These are phyloP conservation scores for Puffinus mauretanicus DNA, from an alignment of 2,113 vertebrate genomes.

Conservation along the genomic window DNA sequence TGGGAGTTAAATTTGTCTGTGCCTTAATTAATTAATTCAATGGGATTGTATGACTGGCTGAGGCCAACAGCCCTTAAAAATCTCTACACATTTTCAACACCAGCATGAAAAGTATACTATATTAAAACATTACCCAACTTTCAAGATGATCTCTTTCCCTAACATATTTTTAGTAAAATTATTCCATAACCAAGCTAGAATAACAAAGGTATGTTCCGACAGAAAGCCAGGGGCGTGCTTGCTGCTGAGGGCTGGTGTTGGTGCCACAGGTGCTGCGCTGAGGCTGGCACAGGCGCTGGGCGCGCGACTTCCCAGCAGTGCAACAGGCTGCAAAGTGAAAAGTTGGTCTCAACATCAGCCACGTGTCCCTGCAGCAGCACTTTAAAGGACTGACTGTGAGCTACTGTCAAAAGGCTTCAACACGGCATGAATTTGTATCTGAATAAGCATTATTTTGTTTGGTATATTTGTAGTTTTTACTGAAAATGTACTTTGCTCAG, in stretches of 20 bases:
- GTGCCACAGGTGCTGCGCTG: not conserved
- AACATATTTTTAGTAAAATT: not conserved
- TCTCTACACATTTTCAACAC: not conserved
- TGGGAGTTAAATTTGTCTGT: not conserved
- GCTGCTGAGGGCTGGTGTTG: not conserved
- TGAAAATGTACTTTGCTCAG: slow-evolving; percentile 34
- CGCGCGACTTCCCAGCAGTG: fast-evolving
- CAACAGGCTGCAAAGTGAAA: not conserved
- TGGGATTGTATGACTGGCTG: not conserved
- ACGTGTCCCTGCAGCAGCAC: not conserved
- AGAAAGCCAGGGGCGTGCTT: not conserved
- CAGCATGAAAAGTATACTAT: not conserved
- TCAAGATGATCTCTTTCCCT: not conserved
- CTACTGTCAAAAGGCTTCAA: not conserved
- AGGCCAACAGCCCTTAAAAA: not conserved
- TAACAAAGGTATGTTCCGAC: not conserved
- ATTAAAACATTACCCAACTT: not conserved
- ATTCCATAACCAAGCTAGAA: not conserved
- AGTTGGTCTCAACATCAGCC: not conserved
- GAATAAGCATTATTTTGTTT: not conserved
- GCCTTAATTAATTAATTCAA: not conserved
- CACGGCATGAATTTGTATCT: slow-evolving; percentile 13
- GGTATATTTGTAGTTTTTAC: not conserved
- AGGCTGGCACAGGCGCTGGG: fast-evolving
- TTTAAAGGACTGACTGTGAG: not conserved